Conservation (phyloP, 1,140 invertebrate genomes). For the Drosophila tropicalis region DNA sequence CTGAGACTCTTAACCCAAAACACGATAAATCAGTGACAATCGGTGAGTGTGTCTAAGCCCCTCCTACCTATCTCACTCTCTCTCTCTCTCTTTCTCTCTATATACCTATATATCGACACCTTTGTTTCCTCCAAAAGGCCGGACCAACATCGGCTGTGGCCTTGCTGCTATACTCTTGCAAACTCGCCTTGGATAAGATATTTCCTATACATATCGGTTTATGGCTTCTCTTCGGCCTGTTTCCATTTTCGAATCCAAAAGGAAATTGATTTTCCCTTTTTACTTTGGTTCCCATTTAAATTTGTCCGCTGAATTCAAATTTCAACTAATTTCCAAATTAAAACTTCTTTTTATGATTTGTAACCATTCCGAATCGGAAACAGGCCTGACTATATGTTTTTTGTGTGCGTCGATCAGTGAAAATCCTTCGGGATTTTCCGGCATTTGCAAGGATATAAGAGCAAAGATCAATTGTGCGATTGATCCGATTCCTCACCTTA, state of each 20-base stretch:
- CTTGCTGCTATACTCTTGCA: background rate
- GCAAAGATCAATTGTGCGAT: background rate
- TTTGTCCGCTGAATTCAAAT: too few relatives aligned
- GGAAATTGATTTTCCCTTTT: too few relatives aligned
- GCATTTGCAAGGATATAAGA: background rate
- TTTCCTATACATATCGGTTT: background rate
- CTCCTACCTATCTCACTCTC: background rate
- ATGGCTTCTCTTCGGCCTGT: too few relatives aligned
- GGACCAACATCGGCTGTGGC: background rate
- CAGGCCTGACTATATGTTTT: too few relatives aligned
- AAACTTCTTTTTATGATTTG: too few relatives aligned
- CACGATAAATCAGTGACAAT: background rate
- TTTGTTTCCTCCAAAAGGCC: background rate
- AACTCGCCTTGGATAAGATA: background rate
- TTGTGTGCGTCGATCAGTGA: too few relatives aligned
- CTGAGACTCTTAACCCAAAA: background rate
- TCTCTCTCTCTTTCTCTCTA: background rate
- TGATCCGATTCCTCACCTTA: background rate
- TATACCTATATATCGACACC: background rate
- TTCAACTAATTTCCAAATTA: too few relatives aligned
- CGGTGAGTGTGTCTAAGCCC: conserved; percentile 9
- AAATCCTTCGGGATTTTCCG: too few relatives aligned
- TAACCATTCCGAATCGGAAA: too few relatives aligned
- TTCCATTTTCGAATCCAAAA: too few relatives aligned
- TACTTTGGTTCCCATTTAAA: too few relatives aligned